These are phyloP conservation scores for Melanotaenia nigrans DNA, from an alignment of 2,797 vertebrate genomes.

Conservation along the genomic window DNA sequence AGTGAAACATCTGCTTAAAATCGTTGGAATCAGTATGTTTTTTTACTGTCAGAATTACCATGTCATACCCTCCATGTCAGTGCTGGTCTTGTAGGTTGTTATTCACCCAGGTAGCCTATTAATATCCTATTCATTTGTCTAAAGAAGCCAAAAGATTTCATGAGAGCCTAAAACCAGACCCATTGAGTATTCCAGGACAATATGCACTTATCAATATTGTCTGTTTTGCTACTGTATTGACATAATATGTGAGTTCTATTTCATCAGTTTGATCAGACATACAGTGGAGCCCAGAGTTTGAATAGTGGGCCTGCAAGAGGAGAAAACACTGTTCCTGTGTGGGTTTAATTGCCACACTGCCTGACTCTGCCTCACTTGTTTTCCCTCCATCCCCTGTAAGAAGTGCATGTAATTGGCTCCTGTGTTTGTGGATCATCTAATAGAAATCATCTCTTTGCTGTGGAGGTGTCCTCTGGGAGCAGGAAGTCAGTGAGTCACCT, in stretches of 20 bases:
- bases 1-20: conserved; percentile 2
- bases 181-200: conserved; percentile 26
- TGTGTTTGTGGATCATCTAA: conserved; percentile 73
- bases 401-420: conserved; percentile 75
- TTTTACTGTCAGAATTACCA: neutral
- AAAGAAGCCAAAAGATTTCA: neutral
- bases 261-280: conserved; percentile 59
- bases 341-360: conserved; percentile 76
- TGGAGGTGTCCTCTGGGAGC: conserved; percentile 73
- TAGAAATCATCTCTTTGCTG: conserved; percentile 75
- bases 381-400: conserved; percentile 67
- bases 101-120: neutral
- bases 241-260: conserved; percentile 63
- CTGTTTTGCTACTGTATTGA: conserved; percentile 44
- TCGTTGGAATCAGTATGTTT: neutral
- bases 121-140: neutral
- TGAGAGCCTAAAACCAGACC: conserved; percentile 7
- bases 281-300: conserved; percentile 50
- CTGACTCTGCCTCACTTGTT: conserved; percentile 70
- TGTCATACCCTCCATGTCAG: neutral
- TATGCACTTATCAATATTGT: conserved; percentile 46
- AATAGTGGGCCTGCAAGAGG: conserved; percentile 51
- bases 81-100: conserved; percentile 1
- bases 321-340: conserved; percentile 66
- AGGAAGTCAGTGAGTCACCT: conserved; percentile 74